Conservation (phyloP, 2,797 vertebrate species). For the Graptemys geographica region DNA sequence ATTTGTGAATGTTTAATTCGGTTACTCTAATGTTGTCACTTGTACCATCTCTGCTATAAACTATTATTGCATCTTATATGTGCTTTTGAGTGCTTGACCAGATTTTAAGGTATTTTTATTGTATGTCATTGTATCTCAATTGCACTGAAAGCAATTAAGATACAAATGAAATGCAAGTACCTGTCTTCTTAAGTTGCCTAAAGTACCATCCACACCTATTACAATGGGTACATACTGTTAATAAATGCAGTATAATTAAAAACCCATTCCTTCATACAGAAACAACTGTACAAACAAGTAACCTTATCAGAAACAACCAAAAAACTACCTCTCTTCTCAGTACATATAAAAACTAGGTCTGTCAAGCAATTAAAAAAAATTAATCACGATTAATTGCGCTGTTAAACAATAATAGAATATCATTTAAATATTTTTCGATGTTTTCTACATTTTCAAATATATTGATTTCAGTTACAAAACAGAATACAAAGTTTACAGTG, state of each 20-base stretch:
- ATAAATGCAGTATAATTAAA: not conserved
- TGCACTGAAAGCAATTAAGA: not conserved
- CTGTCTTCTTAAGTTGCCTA: not conserved
- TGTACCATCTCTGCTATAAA: not conserved
- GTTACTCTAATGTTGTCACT: too few species aligned
- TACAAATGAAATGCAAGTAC: not conserved
- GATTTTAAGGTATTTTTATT: not conserved
- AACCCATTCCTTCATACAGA: not conserved
- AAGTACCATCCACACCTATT: not conserved
- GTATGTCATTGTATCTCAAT: not conserved
- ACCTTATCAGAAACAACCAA: too few species aligned
- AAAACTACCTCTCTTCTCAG: too few species aligned
- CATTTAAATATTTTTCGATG: too few species aligned
- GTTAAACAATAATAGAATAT: too few species aligned
- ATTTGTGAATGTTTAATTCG: not conserved
- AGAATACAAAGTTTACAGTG: too few species aligned
- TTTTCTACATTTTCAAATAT: too few species aligned
- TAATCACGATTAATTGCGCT: too few species aligned
- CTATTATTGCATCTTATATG: not conserved
- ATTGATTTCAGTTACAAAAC: too few species aligned
- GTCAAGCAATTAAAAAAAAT: too few species aligned
- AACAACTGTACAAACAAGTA: not conserved
- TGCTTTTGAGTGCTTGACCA: not conserved
- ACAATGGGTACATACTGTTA: not conserved
- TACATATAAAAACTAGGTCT: too few species aligned